These are phyloP conservation scores for Eulithis testata DNA, from an alignment of 2,888 invertebrate species.

Conservation along the genomic window DNA sequence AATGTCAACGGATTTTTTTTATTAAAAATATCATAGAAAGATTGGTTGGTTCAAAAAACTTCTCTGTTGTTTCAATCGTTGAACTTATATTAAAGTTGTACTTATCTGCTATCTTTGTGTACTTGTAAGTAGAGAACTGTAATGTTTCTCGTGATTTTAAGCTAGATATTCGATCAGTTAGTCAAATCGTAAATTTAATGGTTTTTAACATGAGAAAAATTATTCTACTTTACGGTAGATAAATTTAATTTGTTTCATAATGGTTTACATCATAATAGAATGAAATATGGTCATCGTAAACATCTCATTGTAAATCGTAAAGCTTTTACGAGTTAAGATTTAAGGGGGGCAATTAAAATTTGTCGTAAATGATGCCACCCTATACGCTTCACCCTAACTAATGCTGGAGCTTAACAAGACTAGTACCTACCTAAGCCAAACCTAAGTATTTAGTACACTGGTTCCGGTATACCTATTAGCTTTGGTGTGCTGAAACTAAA, in stretches of 20 bases:
- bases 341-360: constrained; percentile 63
- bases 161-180: no score
- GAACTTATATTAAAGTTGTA: no score
- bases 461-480: no score
- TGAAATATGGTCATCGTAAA: constrained; percentile 71
- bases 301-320: constrained; percentile 62
- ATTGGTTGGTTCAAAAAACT: background rate
- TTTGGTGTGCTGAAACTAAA: no score
- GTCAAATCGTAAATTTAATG: constrained; percentile 22
- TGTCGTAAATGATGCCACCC: constrained; percentile 60
- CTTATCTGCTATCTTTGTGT: no score
- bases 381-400: constrained; percentile 18
- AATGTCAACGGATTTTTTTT: constrained; percentile 59
- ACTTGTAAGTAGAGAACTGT: no score
- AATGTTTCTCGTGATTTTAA: no score
- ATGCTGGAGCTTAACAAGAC: constrained; percentile 2
- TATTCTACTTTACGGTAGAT: constrained; percentile 44
- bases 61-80: no score
- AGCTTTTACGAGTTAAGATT: constrained; percentile 66
- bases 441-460: no score
- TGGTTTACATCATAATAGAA: constrained; percentile 61
- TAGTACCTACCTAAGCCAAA: background rate
- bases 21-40: constrained; percentile 17
- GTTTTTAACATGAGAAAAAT: constrained; percentile 15
- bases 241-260: constrained; percentile 50